Evolutionary conservation across 2,113 vertebrate genomes (phyloP).

Genomic region (Notarius lentiginosus): DNA sequence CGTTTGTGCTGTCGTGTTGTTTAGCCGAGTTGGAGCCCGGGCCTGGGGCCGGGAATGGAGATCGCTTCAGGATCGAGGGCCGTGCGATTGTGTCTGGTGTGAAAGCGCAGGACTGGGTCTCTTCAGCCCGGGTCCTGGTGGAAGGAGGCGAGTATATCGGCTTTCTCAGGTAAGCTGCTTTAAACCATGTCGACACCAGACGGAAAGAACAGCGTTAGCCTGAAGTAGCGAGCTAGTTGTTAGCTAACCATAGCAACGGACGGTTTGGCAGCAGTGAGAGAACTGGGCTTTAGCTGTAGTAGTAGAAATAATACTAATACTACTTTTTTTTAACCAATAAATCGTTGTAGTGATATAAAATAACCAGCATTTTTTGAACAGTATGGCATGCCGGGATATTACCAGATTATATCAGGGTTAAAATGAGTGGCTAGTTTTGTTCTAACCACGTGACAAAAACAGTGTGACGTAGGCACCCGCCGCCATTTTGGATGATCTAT

Average conservation of each 20-base stretch:
- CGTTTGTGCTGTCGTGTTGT: constrained; percentile 55
- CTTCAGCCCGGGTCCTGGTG: constrained; percentile 82
- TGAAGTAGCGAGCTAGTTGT: neutral
- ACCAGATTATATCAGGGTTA: neutral
- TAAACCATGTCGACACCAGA: neutral
- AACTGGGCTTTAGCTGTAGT: neutral
- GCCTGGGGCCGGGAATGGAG: constrained; percentile 72
- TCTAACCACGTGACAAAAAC: too few relatives aligned
- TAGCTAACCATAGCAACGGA: neutral
- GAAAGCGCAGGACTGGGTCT: constrained; percentile 92
- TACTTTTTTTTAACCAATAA: neutral
- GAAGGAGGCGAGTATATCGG: constrained; percentile 93
- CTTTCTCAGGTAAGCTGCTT: constrained; percentile 80
- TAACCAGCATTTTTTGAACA: neutral
- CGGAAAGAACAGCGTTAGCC: too few relatives aligned
- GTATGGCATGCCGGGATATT: neutral
- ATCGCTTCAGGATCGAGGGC: constrained; percentile 92
- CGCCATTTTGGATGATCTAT: too few relatives aligned
- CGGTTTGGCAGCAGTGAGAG: neutral
- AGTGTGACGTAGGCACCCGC: too few relatives aligned
- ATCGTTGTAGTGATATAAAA: neutral
- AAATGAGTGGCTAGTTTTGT: neutral
- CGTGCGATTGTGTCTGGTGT: constrained; percentile 87
- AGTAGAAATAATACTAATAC: neutral
- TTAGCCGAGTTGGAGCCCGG: constrained; percentile 68